Conservation (phyloP, 2,888 invertebrate genomes). For the Conops quadrifasciatus region DNA sequence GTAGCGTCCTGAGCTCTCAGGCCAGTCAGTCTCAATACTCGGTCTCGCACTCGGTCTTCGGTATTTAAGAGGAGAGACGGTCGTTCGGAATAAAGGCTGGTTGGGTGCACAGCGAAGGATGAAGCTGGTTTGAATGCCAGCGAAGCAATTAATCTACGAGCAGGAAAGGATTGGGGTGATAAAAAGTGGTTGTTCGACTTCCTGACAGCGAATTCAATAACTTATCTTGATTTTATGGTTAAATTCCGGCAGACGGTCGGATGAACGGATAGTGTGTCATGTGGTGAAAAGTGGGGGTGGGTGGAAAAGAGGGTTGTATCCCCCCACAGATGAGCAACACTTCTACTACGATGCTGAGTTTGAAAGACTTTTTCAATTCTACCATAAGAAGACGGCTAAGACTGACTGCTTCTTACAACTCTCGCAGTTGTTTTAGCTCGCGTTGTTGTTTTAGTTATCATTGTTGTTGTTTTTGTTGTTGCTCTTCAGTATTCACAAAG, state of each 20-base stretch:
- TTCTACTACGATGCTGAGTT: slow-evolving; percentile 17
- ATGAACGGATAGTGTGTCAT: neutral
- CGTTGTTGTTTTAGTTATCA: neutral
- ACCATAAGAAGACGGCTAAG: neutral
- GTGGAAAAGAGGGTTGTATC: neutral
- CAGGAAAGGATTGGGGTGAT: slow-evolving; percentile 24
- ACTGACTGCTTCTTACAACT: neutral
- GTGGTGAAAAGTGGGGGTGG: neutral
- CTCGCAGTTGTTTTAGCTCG: too few species aligned
- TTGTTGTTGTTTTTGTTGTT: neutral
- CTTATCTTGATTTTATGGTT: slow-evolving; percentile 63
- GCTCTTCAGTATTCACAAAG: neutral
- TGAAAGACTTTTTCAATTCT: too few species aligned
- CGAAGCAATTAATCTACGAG: slow-evolving; percentile 61
- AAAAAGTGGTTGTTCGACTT: slow-evolving; percentile 53
- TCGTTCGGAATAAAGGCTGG: too few species aligned
- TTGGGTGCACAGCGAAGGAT: slow-evolving; percentile 1
- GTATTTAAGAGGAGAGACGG: too few species aligned
- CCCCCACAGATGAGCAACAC: neutral
- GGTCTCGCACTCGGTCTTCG: too few species aligned
- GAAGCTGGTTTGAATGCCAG: slow-evolving; percentile 42
- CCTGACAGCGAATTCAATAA: slow-evolving; percentile 63
- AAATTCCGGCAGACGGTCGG: slow-evolving; percentile 46
- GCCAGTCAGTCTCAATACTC: slow-evolving; percentile 1
- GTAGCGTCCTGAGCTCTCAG: slow-evolving; percentile 11